A percentile compares a stretch with the other conserved stretches of the same genome.
Evolutionary conservation across 2,797 vertebrate genomes (phyloP).

Genomic region (Dicrostonyx torquatus): DNA sequence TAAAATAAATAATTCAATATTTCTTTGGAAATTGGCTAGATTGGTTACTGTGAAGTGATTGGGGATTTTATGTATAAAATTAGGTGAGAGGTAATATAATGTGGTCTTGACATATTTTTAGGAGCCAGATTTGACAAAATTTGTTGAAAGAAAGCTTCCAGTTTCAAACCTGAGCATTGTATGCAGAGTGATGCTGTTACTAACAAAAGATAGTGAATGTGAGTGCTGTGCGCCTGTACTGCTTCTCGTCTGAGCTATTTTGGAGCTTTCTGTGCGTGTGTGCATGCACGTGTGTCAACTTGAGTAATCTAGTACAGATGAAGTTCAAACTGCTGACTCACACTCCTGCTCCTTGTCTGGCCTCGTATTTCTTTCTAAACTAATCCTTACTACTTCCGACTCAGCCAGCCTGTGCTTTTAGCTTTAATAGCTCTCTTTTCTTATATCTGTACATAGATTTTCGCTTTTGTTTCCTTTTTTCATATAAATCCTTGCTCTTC

Average conservation of each 20-base stretch:
- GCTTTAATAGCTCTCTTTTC: neutral
- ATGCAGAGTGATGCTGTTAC: neutral
- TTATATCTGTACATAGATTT: neutral
- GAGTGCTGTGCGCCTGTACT: too few relatives aligned
- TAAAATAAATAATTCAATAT: neutral
- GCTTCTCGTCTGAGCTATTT: neutral
- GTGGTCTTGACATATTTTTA: neutral
- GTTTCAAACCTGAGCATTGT: neutral
- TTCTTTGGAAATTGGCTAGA: neutral
- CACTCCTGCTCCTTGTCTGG: neutral
- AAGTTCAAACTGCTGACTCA: neutral
- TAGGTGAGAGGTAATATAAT: neutral
- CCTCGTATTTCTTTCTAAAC: neutral
- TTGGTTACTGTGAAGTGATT: neutral
- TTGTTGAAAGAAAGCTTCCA: neutral
- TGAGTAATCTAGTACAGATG: neutral
- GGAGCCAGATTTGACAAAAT: neutral
- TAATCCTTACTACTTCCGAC: neutral
- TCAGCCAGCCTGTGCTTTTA: neutral
- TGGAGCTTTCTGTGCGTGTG: neutral
- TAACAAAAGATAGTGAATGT: neutral
- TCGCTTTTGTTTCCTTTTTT: conserved; percentile 29
- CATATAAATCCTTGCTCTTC: conserved; percentile 21
- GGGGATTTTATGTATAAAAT: neutral
- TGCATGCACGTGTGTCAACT: neutral